Conservation (phyloP, 2,888 invertebrate genomes). For the Allacma fusca region DNA sequence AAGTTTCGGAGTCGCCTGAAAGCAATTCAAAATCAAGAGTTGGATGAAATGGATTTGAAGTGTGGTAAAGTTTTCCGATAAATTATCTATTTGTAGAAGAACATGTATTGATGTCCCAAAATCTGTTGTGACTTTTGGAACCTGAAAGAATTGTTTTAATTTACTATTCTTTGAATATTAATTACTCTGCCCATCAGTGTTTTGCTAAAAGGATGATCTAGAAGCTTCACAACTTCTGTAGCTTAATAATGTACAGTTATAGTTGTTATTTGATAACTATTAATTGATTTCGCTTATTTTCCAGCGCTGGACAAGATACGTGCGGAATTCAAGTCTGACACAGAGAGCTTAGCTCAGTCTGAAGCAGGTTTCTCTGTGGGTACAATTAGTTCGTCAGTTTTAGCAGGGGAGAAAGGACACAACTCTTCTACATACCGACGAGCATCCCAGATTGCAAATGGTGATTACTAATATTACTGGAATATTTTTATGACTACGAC, state of each 20-base stretch:
- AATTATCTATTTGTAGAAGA: too few relatives aligned
- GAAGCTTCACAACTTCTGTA: too few relatives aligned
- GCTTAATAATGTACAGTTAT: too few relatives aligned
- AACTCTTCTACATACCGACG: conserved; percentile 58
- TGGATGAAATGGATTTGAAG: conserved; percentile 82
- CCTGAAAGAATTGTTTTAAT: background rate
- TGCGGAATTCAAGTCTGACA: conserved; percentile 71
- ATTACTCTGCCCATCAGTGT: background rate
- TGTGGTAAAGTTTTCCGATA: too few relatives aligned
- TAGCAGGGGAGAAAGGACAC: conserved; percentile 41
- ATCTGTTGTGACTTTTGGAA: too few relatives aligned
- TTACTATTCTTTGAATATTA: background rate
- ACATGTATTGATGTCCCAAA: too few relatives aligned
- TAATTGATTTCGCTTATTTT: too few relatives aligned
- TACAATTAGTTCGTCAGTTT: conserved; percentile 57
- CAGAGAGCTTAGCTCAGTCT: conserved; percentile 65
- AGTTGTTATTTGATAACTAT: too few relatives aligned
- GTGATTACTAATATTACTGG: too few relatives aligned
- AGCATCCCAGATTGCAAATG: conserved; percentile 61
- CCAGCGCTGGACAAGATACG: conserved; percentile 75
- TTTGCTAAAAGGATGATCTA: too few relatives aligned
- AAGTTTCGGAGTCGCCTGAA: conserved; percentile 83
- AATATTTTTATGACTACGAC: too few relatives aligned
- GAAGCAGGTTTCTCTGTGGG: conserved; percentile 61
- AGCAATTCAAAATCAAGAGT: conserved; percentile 82